Evolutionary conservation across 2,888 invertebrate species (phyloP).

Genomic region (Cheilosia urbana): DNA sequence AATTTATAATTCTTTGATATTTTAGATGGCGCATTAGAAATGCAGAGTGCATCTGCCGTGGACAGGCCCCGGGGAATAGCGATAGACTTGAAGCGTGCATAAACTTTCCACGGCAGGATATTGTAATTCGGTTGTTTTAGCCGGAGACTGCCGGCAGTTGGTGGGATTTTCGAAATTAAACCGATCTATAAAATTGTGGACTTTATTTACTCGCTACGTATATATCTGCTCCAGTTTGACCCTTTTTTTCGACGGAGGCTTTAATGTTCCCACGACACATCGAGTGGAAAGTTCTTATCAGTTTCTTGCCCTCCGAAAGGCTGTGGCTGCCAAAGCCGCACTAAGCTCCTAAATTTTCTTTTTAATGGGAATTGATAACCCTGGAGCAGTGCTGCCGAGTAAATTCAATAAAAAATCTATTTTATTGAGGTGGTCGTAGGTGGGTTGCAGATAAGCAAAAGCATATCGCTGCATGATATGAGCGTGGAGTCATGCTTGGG

Average conservation of each 20-base stretch:
- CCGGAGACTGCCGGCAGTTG: background rate
- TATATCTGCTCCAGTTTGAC: slow-evolving; percentile 21
- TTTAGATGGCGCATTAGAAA: slow-evolving; percentile 67
- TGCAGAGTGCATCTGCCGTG: slow-evolving; percentile 67
- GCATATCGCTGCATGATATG: slow-evolving; percentile 25
- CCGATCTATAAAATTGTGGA: slow-evolving; percentile 43
- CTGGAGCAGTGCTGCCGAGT: slow-evolving; percentile 21
- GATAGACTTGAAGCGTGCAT: slow-evolving; percentile 63
- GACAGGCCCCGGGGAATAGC: slow-evolving; percentile 52
- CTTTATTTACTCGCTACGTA: slow-evolving; percentile 31
- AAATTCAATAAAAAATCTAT: slow-evolving; percentile 59
- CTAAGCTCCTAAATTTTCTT: slow-evolving; percentile 59
- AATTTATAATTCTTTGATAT: slow-evolving; percentile 69
- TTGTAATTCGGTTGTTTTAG: background rate
- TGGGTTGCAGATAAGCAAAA: slow-evolving; percentile 56
- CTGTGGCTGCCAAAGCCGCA: slow-evolving; percentile 21
- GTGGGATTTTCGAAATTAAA: slow-evolving; percentile 23
- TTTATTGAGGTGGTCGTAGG: slow-evolving; percentile 56
- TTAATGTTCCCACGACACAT: slow-evolving; percentile 30
- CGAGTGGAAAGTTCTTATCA: slow-evolving; percentile 44
- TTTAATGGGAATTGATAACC: slow-evolving; percentile 65
- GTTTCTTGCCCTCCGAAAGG: slow-evolving; percentile 2
- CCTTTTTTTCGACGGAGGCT: slow-evolving; percentile 15
- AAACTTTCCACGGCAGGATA: slow-evolving; percentile 37
- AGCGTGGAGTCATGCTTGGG: slow-evolving; percentile 26